Evolutionary conservation across 2,113 vertebrate species (phyloP), one percentile per base, ranked within the genome.

Genomic region (Larimichthys polyactis): DNA sequence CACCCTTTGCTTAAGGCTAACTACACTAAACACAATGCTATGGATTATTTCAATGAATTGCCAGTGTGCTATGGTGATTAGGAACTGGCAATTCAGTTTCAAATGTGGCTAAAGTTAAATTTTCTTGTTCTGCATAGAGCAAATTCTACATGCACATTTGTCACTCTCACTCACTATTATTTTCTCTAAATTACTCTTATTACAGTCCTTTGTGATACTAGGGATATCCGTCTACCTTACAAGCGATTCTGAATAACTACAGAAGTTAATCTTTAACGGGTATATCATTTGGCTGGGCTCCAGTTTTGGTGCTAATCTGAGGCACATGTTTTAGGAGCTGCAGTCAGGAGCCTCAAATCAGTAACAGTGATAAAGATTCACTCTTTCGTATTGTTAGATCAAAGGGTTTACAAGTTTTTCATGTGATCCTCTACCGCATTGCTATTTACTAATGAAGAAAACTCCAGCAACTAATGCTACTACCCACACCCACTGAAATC

Each of bases 241-340:
- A 62, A n/a, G 44, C 29, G 3, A 24, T 60, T 83, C 63, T 79
- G 8, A 69, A 24, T 10, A 36, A 32, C 44, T 43, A 27, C 14
- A 69, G 19, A 73, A 14, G 64, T 75, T 64, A 77, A 84, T 87
- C 16, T 87, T 84, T 89, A 52, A 80, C 72, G 24, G 24, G 11
- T n/a, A 46, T 32, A 57, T 79, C 77, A 52, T 79, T 90, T 84
- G 72, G 75, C 32, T 65, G 22, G 63, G 48, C 66, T 82, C 17
- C 11, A 4, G 5, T 66, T 79, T 74, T 67, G 32, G 51, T 85
- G 77, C 43, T 83, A 85, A 84, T 91, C 78, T 82, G 57, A 78
- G 29, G 64, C 54, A 54, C 46, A 22, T 83, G 71, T 66, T 70
- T 81, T 57, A 44, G 36, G 58, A 32, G 16, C 66, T 58, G 46